Evolutionary conservation across 2,113 vertebrate species (phyloP), one percentile per base, ranked within the genome.

Genomic region (Lynx canadensis): DNA sequence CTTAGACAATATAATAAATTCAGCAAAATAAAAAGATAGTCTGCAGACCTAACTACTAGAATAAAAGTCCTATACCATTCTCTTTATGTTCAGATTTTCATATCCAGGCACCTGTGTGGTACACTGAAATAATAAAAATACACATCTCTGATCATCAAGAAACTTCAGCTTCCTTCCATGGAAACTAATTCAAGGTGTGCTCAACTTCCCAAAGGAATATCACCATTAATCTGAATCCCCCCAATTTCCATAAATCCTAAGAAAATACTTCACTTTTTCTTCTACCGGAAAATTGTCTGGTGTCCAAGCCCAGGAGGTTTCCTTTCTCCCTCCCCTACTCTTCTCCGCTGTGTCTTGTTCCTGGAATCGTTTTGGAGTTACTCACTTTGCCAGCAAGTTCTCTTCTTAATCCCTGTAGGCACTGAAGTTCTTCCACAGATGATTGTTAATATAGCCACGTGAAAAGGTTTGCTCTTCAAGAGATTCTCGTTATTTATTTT

Each of bases 401-500:
- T 82, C 78, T 60, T 65, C 60, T 94, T 94, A 94, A 78, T 85
- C 69, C 33, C 68, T 84, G 33, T 90, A 97, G 55, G 41, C 65
- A 60, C 45, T 85, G 76, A 96, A 78, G 29, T 74, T 97, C 84
- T 73, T 84, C 55, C 33, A 52, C 14, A 94, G 79, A 88, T 87
- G 68, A 83, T 3, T 92, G 29, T 80, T 73, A 83, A 16, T 38
- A 60, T 82, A 94, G 89, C 69, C 78, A 96, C 57, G 81, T 29
- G 91, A 87, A 97, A 87, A 63, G 11, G 0, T 93, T 94, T 83
- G 29, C 82, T 81, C 4, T 85, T 94, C 63, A 84, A 25, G 66
- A 89, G 29, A 91, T 86, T 71, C 79, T n/a, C 25, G 79, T 95
- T 97, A 94, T 97, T 93, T 95, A 83, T 87, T 89, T 89, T 94